Conservation (phyloP, 2,797 vertebrate genomes). For the Morus bassanus region DNA sequence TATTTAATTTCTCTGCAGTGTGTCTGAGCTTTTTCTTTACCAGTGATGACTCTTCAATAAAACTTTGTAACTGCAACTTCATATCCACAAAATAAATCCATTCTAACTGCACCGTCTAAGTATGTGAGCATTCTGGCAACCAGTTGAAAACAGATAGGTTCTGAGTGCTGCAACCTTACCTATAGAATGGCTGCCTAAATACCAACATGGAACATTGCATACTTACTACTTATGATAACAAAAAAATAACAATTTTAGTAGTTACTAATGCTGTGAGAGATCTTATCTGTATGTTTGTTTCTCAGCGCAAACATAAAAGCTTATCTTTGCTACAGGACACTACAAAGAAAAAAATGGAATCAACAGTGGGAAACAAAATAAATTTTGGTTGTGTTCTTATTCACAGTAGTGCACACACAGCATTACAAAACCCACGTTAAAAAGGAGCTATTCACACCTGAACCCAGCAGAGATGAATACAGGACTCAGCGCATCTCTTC, state of each 20-base stretch:
- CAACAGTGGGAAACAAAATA: neutral
- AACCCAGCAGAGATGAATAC: neutral
- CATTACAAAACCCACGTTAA: neutral
- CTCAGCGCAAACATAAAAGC: neutral
- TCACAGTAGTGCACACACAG: neutral
- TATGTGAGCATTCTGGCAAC: constrained; percentile 27
- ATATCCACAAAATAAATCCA: constrained; percentile 57
- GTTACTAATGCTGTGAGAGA: neutral
- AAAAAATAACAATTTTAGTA: neutral
- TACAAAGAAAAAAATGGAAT: neutral
- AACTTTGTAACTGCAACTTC: constrained; percentile 19
- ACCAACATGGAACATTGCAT: neutral
- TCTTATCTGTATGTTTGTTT: neutral
- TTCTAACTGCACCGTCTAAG: neutral
- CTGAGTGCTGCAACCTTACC: neutral
- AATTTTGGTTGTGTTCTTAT: neutral
- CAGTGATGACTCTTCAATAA: neutral
- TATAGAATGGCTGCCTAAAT: neutral
- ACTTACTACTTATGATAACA: neutral
- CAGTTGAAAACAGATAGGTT: constrained; percentile 51
- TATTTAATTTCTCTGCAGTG: neutral
- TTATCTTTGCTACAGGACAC: neutral
- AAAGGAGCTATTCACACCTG: neutral
- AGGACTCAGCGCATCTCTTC: neutral
- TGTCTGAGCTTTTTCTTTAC: constrained; percentile 17